A percentile compares a stretch with the other conserved stretches of the same genome.
Conservation (phyloP, 2,888 invertebrate species). For the Eutolmus rufibarbis region DNA sequence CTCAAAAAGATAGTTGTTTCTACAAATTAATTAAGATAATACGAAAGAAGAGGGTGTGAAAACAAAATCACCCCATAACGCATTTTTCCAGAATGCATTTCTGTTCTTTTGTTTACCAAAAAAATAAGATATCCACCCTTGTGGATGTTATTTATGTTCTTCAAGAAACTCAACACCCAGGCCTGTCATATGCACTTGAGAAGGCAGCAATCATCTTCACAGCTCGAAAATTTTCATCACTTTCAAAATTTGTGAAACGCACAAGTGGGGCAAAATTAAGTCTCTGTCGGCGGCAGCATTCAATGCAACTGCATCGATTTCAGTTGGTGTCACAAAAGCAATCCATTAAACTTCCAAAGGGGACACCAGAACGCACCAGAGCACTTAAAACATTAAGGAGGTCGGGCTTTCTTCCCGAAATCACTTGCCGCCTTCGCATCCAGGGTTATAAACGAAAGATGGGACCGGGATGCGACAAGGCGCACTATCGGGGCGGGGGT, state of each 20-base stretch:
- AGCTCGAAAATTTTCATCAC: neutral
- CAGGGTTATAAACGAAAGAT: neutral
- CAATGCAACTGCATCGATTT: neutral
- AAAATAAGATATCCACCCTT: neutral
- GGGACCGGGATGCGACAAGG: neutral
- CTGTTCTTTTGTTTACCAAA: neutral
- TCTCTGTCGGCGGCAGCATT: neutral
- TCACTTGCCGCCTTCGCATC: neutral
- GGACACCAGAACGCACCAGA: neutral
- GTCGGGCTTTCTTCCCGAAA: neutral
- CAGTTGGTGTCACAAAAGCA: neutral
- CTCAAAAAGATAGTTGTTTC: neutral
- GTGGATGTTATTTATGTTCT: neutral
- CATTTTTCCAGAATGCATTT: neutral
- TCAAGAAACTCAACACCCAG: neutral
- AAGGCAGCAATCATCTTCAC: neutral
- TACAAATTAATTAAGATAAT: neutral
- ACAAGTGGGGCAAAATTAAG: neutral
- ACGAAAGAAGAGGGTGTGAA: neutral
- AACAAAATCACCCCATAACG: neutral
- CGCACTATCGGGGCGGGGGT: neutral
- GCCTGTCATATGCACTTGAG: neutral
- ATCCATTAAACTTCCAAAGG: neutral
- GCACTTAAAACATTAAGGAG: neutral
- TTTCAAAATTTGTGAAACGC: neutral